Conservation (phyloP, 2,113 vertebrate species). For the Lagopus muta region DNA sequence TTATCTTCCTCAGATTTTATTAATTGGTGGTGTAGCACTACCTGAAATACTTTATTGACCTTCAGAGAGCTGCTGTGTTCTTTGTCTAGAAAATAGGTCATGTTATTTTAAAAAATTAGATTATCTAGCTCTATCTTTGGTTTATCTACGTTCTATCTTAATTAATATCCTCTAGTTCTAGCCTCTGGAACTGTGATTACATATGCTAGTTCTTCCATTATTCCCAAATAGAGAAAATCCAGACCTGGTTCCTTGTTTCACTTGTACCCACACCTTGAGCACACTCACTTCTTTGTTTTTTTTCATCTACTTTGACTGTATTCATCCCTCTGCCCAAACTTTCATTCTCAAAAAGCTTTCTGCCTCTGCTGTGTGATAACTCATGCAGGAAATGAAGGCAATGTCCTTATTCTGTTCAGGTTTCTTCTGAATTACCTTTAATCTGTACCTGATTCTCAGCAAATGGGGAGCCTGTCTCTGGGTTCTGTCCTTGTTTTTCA, state of each 20-base stretch:
- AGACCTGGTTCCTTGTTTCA: background rate
- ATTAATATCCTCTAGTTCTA: slow-evolving; percentile 5
- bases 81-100: slow-evolving; percentile 12
- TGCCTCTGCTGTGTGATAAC: background rate
- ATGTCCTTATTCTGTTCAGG: background rate
- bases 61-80: slow-evolving; percentile 18
- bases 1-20: background rate
- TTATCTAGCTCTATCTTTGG: background rate
- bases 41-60: slow-evolving; percentile 22
- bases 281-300: background rate
- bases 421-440: background rate
- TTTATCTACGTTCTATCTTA: background rate
- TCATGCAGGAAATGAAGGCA: background rate
- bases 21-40: background rate
- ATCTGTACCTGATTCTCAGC: background rate
- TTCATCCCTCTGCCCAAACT: background rate
- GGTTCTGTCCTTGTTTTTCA: background rate
- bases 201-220: background rate
- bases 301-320: background rate
- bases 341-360: background rate
- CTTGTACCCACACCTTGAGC: background rate
- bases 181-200: background rate
- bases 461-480: background rate
- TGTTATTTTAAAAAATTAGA: slow-evolving; percentile 36
- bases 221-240: background rate